Conservation (phyloP, 2,113 vertebrate genomes). For the Pelodiscus sinensis region DNA sequence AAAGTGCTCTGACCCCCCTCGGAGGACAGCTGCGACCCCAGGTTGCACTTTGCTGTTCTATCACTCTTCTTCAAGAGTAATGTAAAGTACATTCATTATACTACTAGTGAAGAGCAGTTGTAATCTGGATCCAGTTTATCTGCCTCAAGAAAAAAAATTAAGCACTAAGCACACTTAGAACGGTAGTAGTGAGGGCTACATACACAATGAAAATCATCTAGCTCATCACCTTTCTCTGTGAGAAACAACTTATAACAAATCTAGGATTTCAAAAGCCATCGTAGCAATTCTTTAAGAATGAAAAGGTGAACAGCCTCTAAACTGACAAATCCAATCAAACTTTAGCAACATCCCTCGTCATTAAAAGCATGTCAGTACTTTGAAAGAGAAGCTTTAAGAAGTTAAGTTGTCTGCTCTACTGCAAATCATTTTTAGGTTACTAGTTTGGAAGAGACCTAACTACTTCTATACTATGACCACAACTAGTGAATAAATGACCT, state of each 20-base stretch:
- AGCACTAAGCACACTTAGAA: not conserved
- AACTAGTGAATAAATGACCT: not conserved
- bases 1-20: no score
- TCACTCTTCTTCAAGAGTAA: not conserved
- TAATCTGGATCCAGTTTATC: not conserved
- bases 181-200: not conserved
- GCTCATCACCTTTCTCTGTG: not conserved
- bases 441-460: not conserved
- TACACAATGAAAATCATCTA: not conserved
- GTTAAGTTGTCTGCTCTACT: not conserved
- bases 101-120: no score
- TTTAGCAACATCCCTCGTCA: not conserved
- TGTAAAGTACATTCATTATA: not conserved
- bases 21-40: no score
- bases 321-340: not conserved
- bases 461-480: not conserved
- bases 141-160: not conserved
- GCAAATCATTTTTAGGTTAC: not conserved
- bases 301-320: not conserved
- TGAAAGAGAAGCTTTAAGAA: not conserved
- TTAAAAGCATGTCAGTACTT: not conserved
- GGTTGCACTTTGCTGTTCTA: not conserved
- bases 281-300: not conserved
- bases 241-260: not conserved
- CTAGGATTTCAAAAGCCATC: not conserved